Base-by-base conservation (phyloP, 2,888 invertebrate genomes). In the Eupithecia tripunctaria region DNA sequence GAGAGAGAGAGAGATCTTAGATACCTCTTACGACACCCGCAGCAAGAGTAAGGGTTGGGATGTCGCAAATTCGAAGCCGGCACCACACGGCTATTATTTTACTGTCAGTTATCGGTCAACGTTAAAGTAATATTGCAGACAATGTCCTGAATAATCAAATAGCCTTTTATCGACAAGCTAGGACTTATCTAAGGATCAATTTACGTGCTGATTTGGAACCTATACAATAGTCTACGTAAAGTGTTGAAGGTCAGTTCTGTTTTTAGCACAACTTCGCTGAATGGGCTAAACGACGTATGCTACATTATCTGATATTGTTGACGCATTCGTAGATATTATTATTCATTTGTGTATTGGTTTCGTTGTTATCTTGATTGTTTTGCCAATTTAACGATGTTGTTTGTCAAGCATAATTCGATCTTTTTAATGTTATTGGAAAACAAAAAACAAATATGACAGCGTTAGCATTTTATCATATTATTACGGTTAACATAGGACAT, bases 281-380 rank as follows among this genome's bases (percentile, higher is more conserved):
- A 51, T 51, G 51, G 3, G 6, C n/a, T 51, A 2, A 51, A 51
- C 21, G 47, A 51, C 47, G 47, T 21, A 21, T 51, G 21, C 21
- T 2, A 21, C 51, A 21, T 51, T 51, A 51, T 51, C 51, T 10
- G 21, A 51, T n/a, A 21, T 51, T 51, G 51, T 51, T 21, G 21
- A 51, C 51, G 51, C 21, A 3, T 8, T 51, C 51, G 10, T 21
- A 12, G n/a, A 51, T 51, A 51, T 21, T 51, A 51, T 21, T 51
- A 51, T 51, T 51, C 51, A 51, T 47, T 47, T 47, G 18, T 47
- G 47, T 47, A 47, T n/a, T 47, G 18, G 43, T 47, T 47, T 47
- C n/a, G 47, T 7, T 2, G 18, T 41, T n/a, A n/a, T 47, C n/a
- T 47, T 47, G 8, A 47, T n/a, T n/a, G 47, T 47, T 47, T n/a